Evolutionary conservation across 2,888 invertebrate species (phyloP), one percentile per base, ranked within the genome.

Genomic region (Andrena trimmerana): DNA sequence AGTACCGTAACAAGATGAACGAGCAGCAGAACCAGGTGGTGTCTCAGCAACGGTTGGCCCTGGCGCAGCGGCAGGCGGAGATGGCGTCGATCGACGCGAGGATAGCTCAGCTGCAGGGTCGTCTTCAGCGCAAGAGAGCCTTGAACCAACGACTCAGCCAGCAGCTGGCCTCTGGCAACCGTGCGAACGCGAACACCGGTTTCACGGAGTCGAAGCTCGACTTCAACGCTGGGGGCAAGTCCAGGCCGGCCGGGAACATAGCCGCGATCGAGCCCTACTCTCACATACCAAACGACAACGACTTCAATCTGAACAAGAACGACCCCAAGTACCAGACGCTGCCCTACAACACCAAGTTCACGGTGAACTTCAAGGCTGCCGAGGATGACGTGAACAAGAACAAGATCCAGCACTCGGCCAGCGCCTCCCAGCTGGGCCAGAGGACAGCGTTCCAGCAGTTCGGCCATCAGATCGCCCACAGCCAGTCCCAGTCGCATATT

Each of bases 1-100:
- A 99, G 99, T 98, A 98, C 94, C 98, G 99, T 84, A 99, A 99
- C 95, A 99, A 99, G 94, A 95, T 99, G 94, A 98, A 98, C 94
- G 97, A 99, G 94, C 98, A 99, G 94, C 99, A 98, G 95, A 98
- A 97, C 95, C 97, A 97, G 88, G 96, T 98, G 90, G 96, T 99
- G 89, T 97, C 97, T 86, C 97, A 97, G 90, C 99, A 99, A 94
- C 95, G 98, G 83, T 97, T 98, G 91, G 97, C 98, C 60, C 95
- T 99, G 90, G 97, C 97, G 74, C 97, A 98, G 90, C 95, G 98
- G 67, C 98, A 98, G 93, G 98, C 98, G 88, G 99, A 99, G 95
- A 97, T 99, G 95, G 96, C 97, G 76, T 97, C 97, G 90, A 98
- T 99, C 92, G 99, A 99, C 95, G 97, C 98, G 90, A 95, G 98